phyloP scores from a whole-genome alignment of 2,888 invertebrate genomes.

The Pseudeuparius sepicola region DNA sequence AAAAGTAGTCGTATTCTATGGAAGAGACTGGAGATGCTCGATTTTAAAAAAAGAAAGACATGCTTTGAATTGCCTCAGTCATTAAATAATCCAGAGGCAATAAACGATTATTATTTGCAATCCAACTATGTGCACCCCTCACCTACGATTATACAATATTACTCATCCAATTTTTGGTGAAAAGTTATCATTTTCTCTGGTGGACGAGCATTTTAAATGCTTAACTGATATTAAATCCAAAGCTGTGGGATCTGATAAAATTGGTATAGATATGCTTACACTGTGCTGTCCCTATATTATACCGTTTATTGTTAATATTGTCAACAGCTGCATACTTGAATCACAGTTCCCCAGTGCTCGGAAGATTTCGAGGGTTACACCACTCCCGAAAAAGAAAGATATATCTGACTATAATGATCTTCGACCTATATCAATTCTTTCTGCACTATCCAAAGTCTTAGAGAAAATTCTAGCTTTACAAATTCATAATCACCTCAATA shows the following conservation, averaged over 20 bases:
- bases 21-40: no score
- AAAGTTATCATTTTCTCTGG: no score
- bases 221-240: background rate
- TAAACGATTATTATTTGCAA: no score
- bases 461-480: constrained; percentile 10
- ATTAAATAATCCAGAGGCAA: no score
- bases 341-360: background rate
- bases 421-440: constrained; percentile 5
- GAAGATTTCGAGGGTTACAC: constrained; percentile 2
- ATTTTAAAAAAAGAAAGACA: no score
- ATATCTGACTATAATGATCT: constrained; percentile 6
- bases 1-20: no score
- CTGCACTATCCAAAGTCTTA: constrained; percentile 9
- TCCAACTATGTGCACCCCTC: no score
- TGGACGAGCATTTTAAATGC: no score
- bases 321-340: background rate
- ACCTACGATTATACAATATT: no score
- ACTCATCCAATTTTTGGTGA: no score
- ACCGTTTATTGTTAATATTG: background rate
- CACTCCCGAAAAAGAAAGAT: constrained; percentile 5
- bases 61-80: no score
- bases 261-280: background rate
- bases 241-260: background rate
- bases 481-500: constrained; percentile 7
- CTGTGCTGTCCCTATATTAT: constrained; percentile 2